Percentiles rank a stretch among this genome's conserved stretches.
These are phyloP conservation scores for Bimastos eiseni DNA, from an alignment of 2,888 invertebrate species.

Conservation along the genomic window DNA sequence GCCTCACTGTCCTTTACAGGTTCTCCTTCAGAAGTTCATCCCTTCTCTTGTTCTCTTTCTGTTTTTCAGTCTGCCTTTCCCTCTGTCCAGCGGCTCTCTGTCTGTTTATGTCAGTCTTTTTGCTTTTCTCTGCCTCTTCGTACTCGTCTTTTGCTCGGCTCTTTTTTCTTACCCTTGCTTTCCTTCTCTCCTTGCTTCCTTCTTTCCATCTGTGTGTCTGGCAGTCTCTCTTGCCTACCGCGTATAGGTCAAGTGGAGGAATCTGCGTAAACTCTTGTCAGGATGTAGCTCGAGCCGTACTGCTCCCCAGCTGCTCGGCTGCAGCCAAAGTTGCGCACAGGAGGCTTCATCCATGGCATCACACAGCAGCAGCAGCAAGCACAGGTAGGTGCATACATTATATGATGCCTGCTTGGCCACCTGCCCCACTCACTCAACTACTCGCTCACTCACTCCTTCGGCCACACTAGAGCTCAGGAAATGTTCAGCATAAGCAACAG, in stretches of 20 bases:
- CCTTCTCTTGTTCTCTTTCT: not conserved
- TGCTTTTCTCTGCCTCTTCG: not conserved
- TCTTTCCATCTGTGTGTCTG: not conserved
- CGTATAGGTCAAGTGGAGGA: conserved; percentile 9
- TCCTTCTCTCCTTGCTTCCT: not conserved
- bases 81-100: no score
- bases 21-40: not conserved
- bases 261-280: conserved; percentile 4
- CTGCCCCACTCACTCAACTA: conserved; percentile 17
- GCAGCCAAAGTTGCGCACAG: not conserved
- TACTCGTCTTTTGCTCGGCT: not conserved
- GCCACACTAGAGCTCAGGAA: not conserved
- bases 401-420: not conserved
- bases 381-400: not conserved
- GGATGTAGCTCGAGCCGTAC: not conserved
- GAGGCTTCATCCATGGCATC: not conserved
- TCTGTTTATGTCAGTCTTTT: not conserved
- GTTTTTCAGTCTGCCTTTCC: not conserved
- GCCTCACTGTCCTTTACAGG: not conserved
- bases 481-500: not conserved
- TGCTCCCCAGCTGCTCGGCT: not conserved
- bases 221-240: conserved; percentile 4
- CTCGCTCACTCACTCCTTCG: conserved; percentile 21
- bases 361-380: not conserved
- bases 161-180: not conserved